Base-by-base conservation (phyloP, 2,113 vertebrate species). In the Anser brachyrhynchus region DNA sequence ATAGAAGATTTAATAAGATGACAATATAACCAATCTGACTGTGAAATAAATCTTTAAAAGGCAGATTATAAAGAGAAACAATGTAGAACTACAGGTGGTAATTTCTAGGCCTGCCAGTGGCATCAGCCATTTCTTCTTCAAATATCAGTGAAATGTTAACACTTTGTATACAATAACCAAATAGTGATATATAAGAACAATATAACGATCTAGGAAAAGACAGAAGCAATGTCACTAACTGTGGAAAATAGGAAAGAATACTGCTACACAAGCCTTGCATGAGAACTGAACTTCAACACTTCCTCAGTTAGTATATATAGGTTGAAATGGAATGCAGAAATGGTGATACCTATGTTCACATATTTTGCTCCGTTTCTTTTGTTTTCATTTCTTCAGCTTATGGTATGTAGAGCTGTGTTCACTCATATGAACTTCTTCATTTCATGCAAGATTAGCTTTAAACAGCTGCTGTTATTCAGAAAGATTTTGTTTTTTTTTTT, bases 1-100 rank as follows among this genome's bases (percentile, higher is more conserved):
- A 94, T 85, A 85, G 70, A 94, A 83, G 64, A 95, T 94, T 93
- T 92, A 94, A 92, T 94, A 87, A 92, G 29, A 89, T 78, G 44
- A 92, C 80, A 87, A 87, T 67, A 92, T 41, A 94, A 82, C 69
- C 64, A 72, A 51, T 41, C n/a, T 77, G 37, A 55, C 58, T 37
- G 73, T 70, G 62, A 95, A 94, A 83, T 55, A 89, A 93, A 87
- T 58, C 69, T 83, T 95, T 62, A 72, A 85, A 75, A 82, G 79
- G 25, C 37, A 79, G 62, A 58, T 33, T 66, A 39, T 46, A 31
- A 85, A 93, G 28, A 92, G 25, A 73, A 95, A 91, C n/a, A 84
- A 58, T 6, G 2, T 91, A 89, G 57, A 84, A 82, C 13, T 37
- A 65, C 4, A 65, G 78, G 37, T 11, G 6, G 37, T 61, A 57